Evolutionary conservation across 2,888 invertebrate genomes (phyloP).

Genomic region (Nephrotoma flavescens): DNA sequence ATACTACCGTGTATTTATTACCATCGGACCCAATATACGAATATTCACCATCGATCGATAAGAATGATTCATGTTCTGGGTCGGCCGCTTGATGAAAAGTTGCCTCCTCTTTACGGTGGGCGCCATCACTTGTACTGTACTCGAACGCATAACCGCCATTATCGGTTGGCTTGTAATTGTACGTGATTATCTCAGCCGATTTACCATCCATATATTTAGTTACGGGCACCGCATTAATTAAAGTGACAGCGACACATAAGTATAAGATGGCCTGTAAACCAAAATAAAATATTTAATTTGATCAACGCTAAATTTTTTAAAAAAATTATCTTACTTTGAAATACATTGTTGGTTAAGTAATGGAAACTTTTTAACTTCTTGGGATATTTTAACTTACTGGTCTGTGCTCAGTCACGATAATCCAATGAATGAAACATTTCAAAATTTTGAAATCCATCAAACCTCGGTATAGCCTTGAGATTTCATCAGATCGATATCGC

Average conservation of each 20-base stretch:
- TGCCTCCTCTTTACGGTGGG: neutral
- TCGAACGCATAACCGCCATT: neutral
- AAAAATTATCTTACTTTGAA: neutral
- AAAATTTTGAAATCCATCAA: neutral
- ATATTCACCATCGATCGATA: constrained; percentile 17
- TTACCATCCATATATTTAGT: neutral
- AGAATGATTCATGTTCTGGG: constrained; percentile 12
- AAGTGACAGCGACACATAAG: neutral
- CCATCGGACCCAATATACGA: constrained; percentile 18
- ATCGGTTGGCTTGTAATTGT: neutral
- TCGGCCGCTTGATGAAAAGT: neutral
- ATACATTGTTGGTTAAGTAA: neutral
- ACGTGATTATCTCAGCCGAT: neutral
- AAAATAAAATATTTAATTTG: neutral
- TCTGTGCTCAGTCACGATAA: neutral
- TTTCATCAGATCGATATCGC: neutral
- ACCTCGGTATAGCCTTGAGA: neutral
- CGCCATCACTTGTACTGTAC: neutral
- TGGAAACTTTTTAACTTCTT: neutral
- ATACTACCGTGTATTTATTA: constrained; percentile 18
- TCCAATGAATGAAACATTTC: neutral
- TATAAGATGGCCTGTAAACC: neutral
- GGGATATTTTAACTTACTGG: neutral
- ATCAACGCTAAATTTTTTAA: neutral
- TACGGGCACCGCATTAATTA: neutral